Evolutionary conservation across 2,113 vertebrate species (phyloP).

Genomic region (Xenopus borealis): DNA sequence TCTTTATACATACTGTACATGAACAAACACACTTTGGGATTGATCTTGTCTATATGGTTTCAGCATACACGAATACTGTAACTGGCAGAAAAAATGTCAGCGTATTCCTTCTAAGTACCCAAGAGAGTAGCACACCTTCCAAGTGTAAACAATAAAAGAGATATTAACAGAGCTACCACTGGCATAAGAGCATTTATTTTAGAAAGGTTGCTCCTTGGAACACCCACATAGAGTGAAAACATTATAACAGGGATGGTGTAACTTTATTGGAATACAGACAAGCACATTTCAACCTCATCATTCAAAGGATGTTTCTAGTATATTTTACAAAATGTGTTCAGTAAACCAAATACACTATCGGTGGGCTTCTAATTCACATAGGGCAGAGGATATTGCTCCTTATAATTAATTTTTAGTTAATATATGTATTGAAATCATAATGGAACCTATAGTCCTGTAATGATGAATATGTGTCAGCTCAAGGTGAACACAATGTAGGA

Average conservation of each 20-base stretch:
- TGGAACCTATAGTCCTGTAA: constrained; percentile 21
- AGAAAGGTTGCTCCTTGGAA: no score
- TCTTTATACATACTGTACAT: constrained; percentile 6
- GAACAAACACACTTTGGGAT: neutral
- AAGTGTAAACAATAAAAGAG: neutral
- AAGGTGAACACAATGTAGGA: no score
- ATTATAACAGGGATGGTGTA: neutral
- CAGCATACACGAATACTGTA: no score
- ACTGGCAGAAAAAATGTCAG: no score
- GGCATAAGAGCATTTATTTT: no score
- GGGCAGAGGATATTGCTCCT: constrained; percentile 26
- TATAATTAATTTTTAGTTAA: constrained; percentile 25
- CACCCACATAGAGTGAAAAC: no score
- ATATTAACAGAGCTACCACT: neutral
- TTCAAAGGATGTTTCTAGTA: constrained; percentile 3
- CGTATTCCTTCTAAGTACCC: no score
- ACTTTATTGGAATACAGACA: neutral
- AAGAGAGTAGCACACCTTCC: no score
- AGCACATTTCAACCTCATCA: constrained; percentile 20
- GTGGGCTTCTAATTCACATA: neutral
- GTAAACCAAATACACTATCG: neutral
- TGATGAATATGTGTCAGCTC: constrained; percentile 27
- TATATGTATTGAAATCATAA: constrained; percentile 32
- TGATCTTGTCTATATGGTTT: neutral
- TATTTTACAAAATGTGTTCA: constrained; percentile 18